phyloP scores from a whole-genome alignment of 1,140 invertebrate species.

The Drosophila pallidifrons region DNA sequence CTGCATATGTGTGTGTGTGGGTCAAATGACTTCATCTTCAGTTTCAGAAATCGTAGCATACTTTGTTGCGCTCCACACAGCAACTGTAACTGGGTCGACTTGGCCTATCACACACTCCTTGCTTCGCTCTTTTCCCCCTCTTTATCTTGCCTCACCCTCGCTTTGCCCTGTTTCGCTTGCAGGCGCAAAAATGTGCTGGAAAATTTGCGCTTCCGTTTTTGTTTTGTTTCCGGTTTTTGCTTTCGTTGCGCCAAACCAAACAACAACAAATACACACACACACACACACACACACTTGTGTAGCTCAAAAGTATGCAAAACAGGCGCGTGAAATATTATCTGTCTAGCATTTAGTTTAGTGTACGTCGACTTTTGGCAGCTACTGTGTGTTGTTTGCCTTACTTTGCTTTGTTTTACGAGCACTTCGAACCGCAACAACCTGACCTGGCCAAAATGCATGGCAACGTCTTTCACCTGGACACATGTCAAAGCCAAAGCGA shows the following conservation, averaged over 20 bases:
- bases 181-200: constrained; percentile 77
- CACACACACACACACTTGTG: not conserved
- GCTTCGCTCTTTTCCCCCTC: too few species aligned
- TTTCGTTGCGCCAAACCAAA: constrained; percentile 55
- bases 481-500: constrained; percentile 73
- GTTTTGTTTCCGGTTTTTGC: constrained; percentile 82
- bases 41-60: constrained; percentile 39
- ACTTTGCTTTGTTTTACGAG: constrained; percentile 36
- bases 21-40: constrained; percentile 48
- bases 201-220: constrained; percentile 83
- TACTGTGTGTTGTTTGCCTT: constrained; percentile 36
- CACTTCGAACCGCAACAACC: constrained; percentile 17
- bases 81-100: constrained; percentile 40
- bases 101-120: not conserved
- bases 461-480: constrained; percentile 62
- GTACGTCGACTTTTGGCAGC: constrained; percentile 52
- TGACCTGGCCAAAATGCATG: constrained; percentile 3
- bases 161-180: constrained; percentile 14
- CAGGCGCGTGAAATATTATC: constrained; percentile 82
- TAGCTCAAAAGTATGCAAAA: constrained; percentile 66
- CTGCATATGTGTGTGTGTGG: not conserved
- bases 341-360: constrained; percentile 61
- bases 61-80: constrained; percentile 37
- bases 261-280: constrained; percentile 15
- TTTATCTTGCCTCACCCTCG: not conserved